Conservation (phyloP, 2,797 vertebrate species). For the Mionectes olivaceus region DNA sequence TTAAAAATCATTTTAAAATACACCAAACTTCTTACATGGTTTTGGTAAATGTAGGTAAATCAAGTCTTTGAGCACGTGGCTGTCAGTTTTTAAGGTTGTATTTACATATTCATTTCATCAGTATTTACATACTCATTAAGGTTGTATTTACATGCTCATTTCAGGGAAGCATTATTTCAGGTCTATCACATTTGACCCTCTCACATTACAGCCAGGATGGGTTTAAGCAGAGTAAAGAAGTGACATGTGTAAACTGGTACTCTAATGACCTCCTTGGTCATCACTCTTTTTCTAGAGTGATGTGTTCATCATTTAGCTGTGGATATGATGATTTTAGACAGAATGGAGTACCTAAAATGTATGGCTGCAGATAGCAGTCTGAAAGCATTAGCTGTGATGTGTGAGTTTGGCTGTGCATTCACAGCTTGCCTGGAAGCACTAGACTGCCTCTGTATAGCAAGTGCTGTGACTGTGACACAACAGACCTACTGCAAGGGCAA, state of each 20-base stretch:
- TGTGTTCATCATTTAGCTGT: neutral
- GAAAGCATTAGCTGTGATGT: neutral
- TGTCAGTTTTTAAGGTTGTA: neutral
- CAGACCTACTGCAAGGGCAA: neutral
- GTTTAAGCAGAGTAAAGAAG: neutral
- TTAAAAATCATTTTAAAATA: neutral
- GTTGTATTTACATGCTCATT: neutral
- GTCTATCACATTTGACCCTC: accelerated
- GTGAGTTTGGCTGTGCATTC: neutral
- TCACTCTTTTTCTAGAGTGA: neutral
- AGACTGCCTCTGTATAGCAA: neutral
- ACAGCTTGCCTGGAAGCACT: neutral
- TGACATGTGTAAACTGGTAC: neutral
- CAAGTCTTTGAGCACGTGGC: neutral
- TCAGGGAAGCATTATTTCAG: neutral
- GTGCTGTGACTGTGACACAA: accelerated
- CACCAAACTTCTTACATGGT: neutral
- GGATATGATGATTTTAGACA: neutral
- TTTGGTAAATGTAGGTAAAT: neutral
- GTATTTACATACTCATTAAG: neutral
- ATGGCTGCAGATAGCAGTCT: neutral
- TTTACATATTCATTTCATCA: neutral
- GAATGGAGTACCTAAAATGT: neutral
- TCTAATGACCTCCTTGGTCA: neutral
- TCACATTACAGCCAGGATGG: neutral